These are phyloP conservation scores for Bedellia somnulentella DNA, from an alignment of 2,888 invertebrate genomes.

Conservation along the genomic window DNA sequence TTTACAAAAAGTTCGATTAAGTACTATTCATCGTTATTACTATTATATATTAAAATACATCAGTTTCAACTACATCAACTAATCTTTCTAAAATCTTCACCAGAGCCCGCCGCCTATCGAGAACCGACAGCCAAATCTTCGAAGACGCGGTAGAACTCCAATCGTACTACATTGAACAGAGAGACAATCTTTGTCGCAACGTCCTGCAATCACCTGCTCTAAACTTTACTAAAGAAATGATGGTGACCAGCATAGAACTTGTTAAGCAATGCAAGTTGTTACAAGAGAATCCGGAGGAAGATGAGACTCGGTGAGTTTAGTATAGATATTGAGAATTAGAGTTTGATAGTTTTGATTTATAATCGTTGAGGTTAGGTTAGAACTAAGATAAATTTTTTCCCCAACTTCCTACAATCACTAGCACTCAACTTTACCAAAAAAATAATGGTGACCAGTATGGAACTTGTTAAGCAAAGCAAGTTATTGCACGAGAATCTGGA, in stretches of 20 bases:
- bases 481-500: conserved; percentile 75
- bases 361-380: conserved; percentile 8
- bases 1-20: too few species aligned
- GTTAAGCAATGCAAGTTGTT: conserved; percentile 74
- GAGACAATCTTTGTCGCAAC: conserved; percentile 73
- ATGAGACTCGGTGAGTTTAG: conserved; percentile 51
- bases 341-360: neutral
- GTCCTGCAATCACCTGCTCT: conserved; percentile 86
- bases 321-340: neutral
- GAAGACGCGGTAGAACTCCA: conserved; percentile 95
- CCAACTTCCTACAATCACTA: conserved; percentile 81
- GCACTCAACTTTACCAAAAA: conserved; percentile 80
- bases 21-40: too few species aligned
- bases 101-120: conserved; percentile 81
- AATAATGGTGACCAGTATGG: conserved; percentile 75
- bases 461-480: conserved; percentile 76
- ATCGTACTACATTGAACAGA: conserved; percentile 80
- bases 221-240: conserved; percentile 74
- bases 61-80: too few species aligned
- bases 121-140: conserved; percentile 93
- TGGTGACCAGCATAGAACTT: conserved; percentile 74
- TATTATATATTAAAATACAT: too few species aligned
- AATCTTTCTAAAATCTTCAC: too few species aligned
- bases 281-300: conserved; percentile 79
- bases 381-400: too few species aligned